Percentiles rank a stretch among this genome's conserved stretches.
phyloP scores from a whole-genome alignment of 2,888 invertebrate species.

The Tetanocera ferruginea region DNA sequence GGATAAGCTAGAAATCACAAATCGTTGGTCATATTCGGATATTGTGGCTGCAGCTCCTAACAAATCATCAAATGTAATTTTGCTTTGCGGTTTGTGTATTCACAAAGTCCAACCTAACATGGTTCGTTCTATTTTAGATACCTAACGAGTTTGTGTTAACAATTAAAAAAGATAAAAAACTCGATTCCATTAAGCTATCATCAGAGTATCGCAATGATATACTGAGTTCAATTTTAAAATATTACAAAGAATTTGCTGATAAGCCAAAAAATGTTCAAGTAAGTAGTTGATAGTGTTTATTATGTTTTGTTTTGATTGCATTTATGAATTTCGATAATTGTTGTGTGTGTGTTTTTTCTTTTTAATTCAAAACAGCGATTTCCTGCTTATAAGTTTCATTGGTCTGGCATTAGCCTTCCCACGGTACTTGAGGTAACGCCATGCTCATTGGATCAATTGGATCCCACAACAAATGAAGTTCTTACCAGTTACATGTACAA shows the following conservation, averaged over 20 bases:
- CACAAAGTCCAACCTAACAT: not conserved
- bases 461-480: constrained; percentile 85
- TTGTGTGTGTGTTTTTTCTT: constrained; percentile 30
- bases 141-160: constrained; percentile 82
- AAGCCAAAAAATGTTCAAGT: constrained; percentile 84
- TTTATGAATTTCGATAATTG: not conserved
- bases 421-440: constrained; percentile 93
- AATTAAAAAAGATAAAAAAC: constrained; percentile 90
- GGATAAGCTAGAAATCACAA: constrained; percentile 89
- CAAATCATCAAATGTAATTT: constrained; percentile 71
- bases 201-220: constrained; percentile 94
- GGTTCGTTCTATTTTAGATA: constrained; percentile 64
- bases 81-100: not conserved
- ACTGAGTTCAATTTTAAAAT: constrained; percentile 90
- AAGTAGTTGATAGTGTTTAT: constrained; percentile 65
- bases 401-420: constrained; percentile 93
- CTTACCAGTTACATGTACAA: constrained; percentile 88
- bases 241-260: constrained; percentile 83
- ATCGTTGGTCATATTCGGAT: constrained; percentile 90
- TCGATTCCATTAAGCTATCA: constrained; percentile 95
- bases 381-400: constrained; percentile 94
- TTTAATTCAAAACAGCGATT: constrained; percentile 75
- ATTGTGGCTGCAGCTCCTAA: constrained; percentile 80
- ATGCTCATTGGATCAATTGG: constrained; percentile 91
- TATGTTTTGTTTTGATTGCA: not conserved